phyloP scores from a whole-genome alignment of 2,888 invertebrate genomes.

The Isotomurus palustris region DNA sequence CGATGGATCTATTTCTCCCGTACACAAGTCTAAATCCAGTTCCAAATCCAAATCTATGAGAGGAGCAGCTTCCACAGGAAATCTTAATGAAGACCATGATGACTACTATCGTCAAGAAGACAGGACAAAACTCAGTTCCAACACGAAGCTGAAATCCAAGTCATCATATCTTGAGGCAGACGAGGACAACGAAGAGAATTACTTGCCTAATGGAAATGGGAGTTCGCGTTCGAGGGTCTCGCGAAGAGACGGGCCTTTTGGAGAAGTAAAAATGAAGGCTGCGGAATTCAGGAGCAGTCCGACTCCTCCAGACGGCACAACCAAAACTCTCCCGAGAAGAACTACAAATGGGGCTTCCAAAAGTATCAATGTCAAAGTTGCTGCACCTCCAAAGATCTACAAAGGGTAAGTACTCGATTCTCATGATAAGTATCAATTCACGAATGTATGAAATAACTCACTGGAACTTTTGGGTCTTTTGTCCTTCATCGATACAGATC shows the following conservation, averaged over 20 bases:
- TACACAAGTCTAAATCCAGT: slow-evolving; percentile 3
- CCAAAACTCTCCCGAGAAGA: slow-evolving; percentile 22
- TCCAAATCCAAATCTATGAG: slow-evolving; percentile 7
- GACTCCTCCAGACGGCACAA: slow-evolving; percentile 14
- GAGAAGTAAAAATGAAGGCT: background rate
- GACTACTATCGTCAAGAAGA: slow-evolving; percentile 21
- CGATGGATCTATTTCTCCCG: background rate
- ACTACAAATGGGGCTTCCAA: slow-evolving; percentile 8
- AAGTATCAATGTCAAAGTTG: slow-evolving; percentile 25
- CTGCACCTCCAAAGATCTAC: slow-evolving; percentile 39
- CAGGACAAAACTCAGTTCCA: background rate
- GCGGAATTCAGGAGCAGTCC: slow-evolving; percentile 11
- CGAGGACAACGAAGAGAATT: background rate
- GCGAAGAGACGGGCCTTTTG: slow-evolving; percentile 3
- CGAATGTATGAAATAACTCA: background rate
- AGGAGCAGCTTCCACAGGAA: slow-evolving; percentile 26
- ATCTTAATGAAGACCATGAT: slow-evolving; percentile 18
- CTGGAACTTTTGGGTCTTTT: background rate
- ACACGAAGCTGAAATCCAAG: slow-evolving; percentile 1
- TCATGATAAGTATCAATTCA: background rate
- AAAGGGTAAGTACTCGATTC: slow-evolving; percentile 44
- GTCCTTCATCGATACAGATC: slow-evolving; percentile 23
- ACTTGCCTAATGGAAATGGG: background rate
- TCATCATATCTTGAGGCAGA: slow-evolving; percentile 28
- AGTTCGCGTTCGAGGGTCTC: background rate